Conservation (phyloP, 2,797 vertebrate genomes). For the Rhinogobio ventralis region DNA sequence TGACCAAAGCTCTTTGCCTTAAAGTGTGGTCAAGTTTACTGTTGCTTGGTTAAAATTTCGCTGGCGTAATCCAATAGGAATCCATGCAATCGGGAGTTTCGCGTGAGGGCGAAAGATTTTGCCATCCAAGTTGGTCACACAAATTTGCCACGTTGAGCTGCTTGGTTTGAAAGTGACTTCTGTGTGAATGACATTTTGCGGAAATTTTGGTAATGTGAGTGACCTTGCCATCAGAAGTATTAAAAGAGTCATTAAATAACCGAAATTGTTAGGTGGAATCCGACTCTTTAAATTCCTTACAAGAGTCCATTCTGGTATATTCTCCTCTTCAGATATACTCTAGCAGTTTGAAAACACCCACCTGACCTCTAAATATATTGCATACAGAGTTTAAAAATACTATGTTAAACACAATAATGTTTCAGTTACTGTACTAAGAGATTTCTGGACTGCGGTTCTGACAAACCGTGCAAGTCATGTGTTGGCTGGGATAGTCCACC, state of each 20-base stretch:
- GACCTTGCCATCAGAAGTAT: not conserved
- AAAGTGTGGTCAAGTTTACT: not conserved
- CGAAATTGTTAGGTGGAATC: not conserved
- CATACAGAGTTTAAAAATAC: not conserved
- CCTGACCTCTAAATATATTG: not conserved
- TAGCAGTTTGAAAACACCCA: not conserved
- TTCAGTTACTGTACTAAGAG: not conserved
- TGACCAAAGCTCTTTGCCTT: not conserved
- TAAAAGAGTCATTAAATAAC: not conserved
- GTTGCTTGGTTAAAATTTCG: not conserved
- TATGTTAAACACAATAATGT: not conserved
- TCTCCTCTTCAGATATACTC: not conserved
- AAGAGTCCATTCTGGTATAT: not conserved
- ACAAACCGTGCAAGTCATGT: not conserved
- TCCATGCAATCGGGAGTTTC: not conserved
- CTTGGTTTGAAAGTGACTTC: too few species aligned
- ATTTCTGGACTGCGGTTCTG: not conserved
- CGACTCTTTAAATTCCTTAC: not conserved
- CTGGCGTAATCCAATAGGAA: not conserved
- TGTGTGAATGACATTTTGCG: not conserved
- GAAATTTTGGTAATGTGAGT: not conserved
- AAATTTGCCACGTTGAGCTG: not conserved
- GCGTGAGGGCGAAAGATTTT: not conserved
- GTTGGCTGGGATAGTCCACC: not conserved
- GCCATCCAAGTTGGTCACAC: not conserved